phyloP scores from a whole-genome alignment of 2,888 invertebrate genomes.

The Liodrosophila aerea region DNA sequence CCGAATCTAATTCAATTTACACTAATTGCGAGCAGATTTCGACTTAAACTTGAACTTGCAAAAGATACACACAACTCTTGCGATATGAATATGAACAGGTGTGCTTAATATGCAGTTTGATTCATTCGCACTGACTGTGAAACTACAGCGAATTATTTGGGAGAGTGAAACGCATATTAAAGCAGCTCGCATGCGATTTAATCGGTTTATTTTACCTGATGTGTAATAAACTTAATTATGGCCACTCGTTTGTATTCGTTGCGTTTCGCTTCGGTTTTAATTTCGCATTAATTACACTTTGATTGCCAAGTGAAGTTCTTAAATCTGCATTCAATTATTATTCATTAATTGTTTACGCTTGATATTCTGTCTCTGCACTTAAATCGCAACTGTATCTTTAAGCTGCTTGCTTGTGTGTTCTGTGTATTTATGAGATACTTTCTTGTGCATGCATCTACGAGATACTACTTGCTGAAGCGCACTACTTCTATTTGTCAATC shows the following conservation, averaged over 20 bases:
- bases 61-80: conserved; percentile 5
- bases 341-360: too few relatives aligned
- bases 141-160: neutral
- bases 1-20: conserved; percentile 22
- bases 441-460: neutral
- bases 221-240: conserved; percentile 30
- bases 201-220: conserved; percentile 1
- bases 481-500: conserved; percentile 34
- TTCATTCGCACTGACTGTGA: conserved; percentile 5
- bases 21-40: conserved; percentile 48
- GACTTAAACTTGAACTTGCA: neutral
- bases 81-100: conserved; percentile 9
- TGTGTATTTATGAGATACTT: neutral
- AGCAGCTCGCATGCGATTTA: neutral
- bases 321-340: neutral
- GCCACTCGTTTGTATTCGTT: conserved; percentile 4
- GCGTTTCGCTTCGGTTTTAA: conserved; percentile 15
- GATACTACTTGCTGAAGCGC: neutral
- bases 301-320: neutral
- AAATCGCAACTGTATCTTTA: too few relatives aligned
- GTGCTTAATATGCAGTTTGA: neutral
- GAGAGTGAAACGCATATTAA: too few relatives aligned
- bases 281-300: conserved; percentile 27
- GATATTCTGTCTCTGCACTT: too few relatives aligned
- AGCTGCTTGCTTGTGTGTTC: neutral